Percentiles rank a stretch among this genome's conserved stretches.
phyloP scores from a whole-genome alignment of 2,888 invertebrate genomes.

The Agrotis ipsilon region DNA sequence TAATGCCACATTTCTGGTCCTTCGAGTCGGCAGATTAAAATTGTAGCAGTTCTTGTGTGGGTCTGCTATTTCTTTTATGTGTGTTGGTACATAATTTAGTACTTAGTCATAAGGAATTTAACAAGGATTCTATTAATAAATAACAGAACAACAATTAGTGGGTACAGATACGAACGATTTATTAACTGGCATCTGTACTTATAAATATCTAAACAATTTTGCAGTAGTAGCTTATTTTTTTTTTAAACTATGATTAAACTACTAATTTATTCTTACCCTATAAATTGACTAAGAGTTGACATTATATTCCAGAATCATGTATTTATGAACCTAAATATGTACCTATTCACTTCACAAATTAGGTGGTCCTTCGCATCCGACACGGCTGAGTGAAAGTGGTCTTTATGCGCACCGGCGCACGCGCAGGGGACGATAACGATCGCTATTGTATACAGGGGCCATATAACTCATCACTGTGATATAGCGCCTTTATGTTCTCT shows the following conservation, averaged over 20 bases:
- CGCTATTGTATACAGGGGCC: slow-evolving; percentile 61
- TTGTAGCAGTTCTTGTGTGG: slow-evolving; percentile 40
- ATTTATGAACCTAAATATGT: slow-evolving; percentile 2
- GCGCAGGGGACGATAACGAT: slow-evolving; percentile 62
- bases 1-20: slow-evolving; percentile 33
- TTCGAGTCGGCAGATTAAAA: slow-evolving; percentile 51
- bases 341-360: slow-evolving; percentile 53
- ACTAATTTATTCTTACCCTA: background rate
- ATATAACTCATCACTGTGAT: slow-evolving; percentile 66
- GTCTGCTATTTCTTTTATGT: slow-evolving; percentile 27
- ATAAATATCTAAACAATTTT: background rate
- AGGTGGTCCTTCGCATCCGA: slow-evolving; percentile 51
- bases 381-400: slow-evolving; percentile 61
- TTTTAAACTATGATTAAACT: background rate
- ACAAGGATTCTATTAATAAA: no score
- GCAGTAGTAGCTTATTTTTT: background rate
- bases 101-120: background rate
- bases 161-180: background rate
- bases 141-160: slow-evolving; percentile 12
- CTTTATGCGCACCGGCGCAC: slow-evolving; percentile 56
- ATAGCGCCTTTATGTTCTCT: slow-evolving; percentile 33
- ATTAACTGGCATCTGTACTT: background rate
- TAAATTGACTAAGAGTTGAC: background rate
- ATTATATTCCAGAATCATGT: no score
- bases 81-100: slow-evolving; percentile 21